Percentiles rank a stretch among this genome's conserved stretches.
Conservation (phyloP, 2,888 invertebrate species). For the Bimastos eiseni region DNA sequence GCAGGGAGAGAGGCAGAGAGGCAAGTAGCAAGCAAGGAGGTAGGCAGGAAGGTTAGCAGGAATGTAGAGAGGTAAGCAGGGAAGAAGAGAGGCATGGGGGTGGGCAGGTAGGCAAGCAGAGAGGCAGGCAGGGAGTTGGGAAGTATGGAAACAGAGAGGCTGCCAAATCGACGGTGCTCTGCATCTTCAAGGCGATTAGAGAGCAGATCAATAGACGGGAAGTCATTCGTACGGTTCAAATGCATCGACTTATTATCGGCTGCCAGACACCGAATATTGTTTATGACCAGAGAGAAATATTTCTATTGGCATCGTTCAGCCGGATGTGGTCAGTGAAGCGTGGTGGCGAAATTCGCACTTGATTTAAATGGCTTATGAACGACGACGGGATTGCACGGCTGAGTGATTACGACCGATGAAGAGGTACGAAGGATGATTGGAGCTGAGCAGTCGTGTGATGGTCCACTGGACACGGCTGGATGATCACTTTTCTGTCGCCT, state of each 20-base stretch:
- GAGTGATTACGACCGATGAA: background rate
- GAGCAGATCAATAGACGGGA: constrained; percentile 2
- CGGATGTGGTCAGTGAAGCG: background rate
- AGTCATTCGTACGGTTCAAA: background rate
- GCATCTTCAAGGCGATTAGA: background rate
- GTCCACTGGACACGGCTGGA: background rate
- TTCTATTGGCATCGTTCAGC: background rate
- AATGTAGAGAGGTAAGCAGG: too few species aligned
- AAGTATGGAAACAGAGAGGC: too few species aligned
- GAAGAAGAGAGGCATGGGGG: too few species aligned
- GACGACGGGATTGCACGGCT: background rate
- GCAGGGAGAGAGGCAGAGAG: too few species aligned
- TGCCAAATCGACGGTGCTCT: background rate
- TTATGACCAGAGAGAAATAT: background rate
- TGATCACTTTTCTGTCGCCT: background rate
- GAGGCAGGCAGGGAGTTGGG: too few species aligned
- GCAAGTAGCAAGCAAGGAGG: too few species aligned
- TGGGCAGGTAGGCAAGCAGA: too few species aligned
- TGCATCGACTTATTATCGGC: background rate
- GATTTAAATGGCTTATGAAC: constrained; percentile 21
- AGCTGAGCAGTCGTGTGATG: background rate
- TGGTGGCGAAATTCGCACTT: constrained; percentile 23
- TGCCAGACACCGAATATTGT: background rate
- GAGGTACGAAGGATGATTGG: background rate
- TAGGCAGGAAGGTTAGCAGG: too few species aligned